Base-by-base conservation (phyloP, 2,888 invertebrate species). In the Glomeris marginata region DNA sequence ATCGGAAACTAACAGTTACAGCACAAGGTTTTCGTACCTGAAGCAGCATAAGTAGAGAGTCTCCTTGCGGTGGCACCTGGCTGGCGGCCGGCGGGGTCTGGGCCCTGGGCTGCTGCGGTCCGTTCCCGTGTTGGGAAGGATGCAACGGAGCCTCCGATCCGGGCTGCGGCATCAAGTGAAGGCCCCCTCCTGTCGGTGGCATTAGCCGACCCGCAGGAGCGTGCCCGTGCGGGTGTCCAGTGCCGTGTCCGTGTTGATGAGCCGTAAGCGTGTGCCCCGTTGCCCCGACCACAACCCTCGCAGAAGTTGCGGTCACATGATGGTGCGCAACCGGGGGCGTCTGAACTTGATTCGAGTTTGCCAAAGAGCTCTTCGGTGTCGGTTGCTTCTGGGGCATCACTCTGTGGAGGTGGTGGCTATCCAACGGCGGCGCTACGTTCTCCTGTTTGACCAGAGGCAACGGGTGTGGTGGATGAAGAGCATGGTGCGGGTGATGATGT, bases 21-120 rank as follows among this genome's bases (percentile, higher is more conserved):
- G 20, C 15, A 16, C 8, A 18, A 43, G n/a, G 46, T 50, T 21
- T 46, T 45, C 70, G 66, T 58, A 80, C 80, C 72, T 78, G 71
- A 6, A 88, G 72, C 48, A 88, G 67, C 73, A 81, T 84, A 57
- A 84, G 75, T 57, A 87, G 71, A 49, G 84, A 81, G 68, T 87
- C 86, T 5, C 82, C 83, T 64, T 84, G 85, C 50, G 82, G 79
- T 58, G 84, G 82, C 59, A 82, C 81, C 69, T 81, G 84, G 60
- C 77, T 76, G 53, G 80, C 80, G 69, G 81, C 80, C 58, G 81
- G 78, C 61, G 81, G 81, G 4, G 74, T 73, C 42, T 72, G 65
- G 42, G 72, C 70, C 53, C 69, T 69, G 36, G 73, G 76, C 1
- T 72, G 70, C 36, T 72, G 72, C 13, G 71, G 55, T 37, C 52